Conservation (phyloP, 2,113 vertebrate genomes). For the Ceratotherium simum region DNA sequence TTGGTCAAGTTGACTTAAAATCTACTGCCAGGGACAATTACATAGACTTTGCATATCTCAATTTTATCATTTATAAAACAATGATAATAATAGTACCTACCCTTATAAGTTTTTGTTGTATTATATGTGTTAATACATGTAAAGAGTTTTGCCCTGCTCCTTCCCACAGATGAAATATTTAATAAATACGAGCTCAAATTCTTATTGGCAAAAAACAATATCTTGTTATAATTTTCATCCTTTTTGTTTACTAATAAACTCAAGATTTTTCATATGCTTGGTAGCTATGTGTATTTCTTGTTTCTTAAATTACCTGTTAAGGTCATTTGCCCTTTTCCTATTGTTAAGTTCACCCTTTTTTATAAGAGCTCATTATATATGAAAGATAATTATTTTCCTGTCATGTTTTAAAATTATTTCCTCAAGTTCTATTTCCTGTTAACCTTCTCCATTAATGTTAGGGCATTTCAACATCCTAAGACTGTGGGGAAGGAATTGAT, state of each 20-base stretch:
- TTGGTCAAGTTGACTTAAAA: conserved; percentile 16
- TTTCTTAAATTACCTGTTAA: not conserved
- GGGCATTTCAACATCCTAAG: not conserved
- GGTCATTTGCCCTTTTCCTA: not conserved
- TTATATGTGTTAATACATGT: not conserved
- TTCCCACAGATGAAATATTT: not conserved
- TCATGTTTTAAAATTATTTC: not conserved
- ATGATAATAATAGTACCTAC: not conserved
- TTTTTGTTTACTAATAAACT: not conserved
- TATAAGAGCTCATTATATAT: not conserved
- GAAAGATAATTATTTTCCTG: not conserved
- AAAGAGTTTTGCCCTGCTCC: not conserved
- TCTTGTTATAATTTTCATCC: not conserved
- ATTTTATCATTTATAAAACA: not conserved
- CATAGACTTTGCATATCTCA: not conserved
- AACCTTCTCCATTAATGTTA: not conserved
- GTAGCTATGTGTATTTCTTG: not conserved
- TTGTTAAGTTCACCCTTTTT: not conserved
- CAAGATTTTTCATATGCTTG: not conserved
- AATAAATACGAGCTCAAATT: not conserved
- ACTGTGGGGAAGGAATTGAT: not conserved
- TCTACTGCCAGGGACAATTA: not conserved
- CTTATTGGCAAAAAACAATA: not conserved
- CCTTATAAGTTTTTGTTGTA: not conserved
- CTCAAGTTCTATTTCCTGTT: not conserved